Percentiles rank a stretch among this genome's conserved stretches.
Evolutionary conservation across 2,888 invertebrate genomes (phyloP).

Genomic region (Atethmia centrago): DNA sequence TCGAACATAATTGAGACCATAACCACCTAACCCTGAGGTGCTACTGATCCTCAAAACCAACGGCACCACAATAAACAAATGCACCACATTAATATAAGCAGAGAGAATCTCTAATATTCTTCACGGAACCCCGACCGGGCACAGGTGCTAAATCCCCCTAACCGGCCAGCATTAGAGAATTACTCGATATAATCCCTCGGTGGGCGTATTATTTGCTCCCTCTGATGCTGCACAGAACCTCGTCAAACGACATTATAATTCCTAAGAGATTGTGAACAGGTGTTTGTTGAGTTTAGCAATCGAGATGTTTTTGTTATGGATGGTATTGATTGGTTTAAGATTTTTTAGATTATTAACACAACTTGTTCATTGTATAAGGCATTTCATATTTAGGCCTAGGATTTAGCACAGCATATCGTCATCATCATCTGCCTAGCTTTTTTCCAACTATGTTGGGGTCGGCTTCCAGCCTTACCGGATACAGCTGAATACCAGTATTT

Average conservation of each 20-base stretch:
- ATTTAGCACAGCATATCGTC: too few species aligned
- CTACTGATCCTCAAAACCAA: neutral
- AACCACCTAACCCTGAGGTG: neutral
- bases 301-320: neutral
- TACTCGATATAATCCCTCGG: slow-evolving; percentile 62
- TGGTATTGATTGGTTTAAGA: neutral
- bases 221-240: slow-evolving; percentile 43
- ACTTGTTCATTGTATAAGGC: neutral
- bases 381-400: too few species aligned
- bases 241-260: slow-evolving; percentile 57
- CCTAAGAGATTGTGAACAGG: slow-evolving; percentile 36
- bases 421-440: too few species aligned
- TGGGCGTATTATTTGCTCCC: slow-evolving; percentile 62
- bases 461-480: too few species aligned
- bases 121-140: slow-evolving; percentile 36
- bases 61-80: slow-evolving; percentile 22
- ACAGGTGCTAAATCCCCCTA: slow-evolving; percentile 62
- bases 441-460: too few species aligned
- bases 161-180: slow-evolving; percentile 64
- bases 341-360: neutral
- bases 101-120: slow-evolving; percentile 48
- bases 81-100: slow-evolving; percentile 33
- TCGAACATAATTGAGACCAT: neutral
- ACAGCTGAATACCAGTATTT: too few species aligned
- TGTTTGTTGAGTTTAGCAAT: slow-evolving; percentile 40